Evolutionary conservation across 2,797 vertebrate genomes (phyloP), one percentile per base, ranked within the genome.

Genomic region (Geotrypetes seraphini): DNA sequence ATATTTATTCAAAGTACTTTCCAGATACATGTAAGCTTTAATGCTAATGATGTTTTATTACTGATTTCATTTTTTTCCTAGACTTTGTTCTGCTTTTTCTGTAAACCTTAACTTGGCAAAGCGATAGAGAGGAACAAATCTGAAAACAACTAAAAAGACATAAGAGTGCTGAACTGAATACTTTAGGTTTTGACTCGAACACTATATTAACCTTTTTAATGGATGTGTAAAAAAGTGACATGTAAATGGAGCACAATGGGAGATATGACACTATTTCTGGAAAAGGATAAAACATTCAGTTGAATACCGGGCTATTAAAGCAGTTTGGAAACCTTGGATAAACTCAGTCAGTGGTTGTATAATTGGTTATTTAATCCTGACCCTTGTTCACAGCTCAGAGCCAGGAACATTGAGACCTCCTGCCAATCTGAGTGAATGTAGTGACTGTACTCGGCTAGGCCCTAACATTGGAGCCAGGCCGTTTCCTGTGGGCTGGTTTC

Each of bases 351-450:
- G 87, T 74, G 75, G 83, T 86, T 84, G 86, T 87, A 89, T 91
- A 89, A 92, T 91, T 92, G 87, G 84, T 92, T 90, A 91, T 93
- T 93, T 85, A 92, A 86, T 81, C 82, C 79, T 81, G 81, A 89
- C 79, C 86, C 84, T 84, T 83, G 81, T 84, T 89, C 83, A 64
- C 81, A 87, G 83, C 83, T 78, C 80, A 76, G 71, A 80, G 74
- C 75, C 71, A 80, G 75, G 73, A 83, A 86, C 78, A 76, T 62
- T 53, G 79, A 69, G 84, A 79, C 79, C 81, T 92, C 79, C 81
- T 92, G 90, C 90, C 90, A 92, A 91, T 79, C 83, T 79, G 78
- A 87, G 85, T 96, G 86, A 97, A 95, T 95, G 87, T 88, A 80
- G 83, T 75, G 87, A 81, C 87, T 95, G 92, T 96, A 71, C 82